Evolutionary conservation across 2,888 invertebrate species (phyloP).

Genomic region (Leptinotarsa rubiginosa): DNA sequence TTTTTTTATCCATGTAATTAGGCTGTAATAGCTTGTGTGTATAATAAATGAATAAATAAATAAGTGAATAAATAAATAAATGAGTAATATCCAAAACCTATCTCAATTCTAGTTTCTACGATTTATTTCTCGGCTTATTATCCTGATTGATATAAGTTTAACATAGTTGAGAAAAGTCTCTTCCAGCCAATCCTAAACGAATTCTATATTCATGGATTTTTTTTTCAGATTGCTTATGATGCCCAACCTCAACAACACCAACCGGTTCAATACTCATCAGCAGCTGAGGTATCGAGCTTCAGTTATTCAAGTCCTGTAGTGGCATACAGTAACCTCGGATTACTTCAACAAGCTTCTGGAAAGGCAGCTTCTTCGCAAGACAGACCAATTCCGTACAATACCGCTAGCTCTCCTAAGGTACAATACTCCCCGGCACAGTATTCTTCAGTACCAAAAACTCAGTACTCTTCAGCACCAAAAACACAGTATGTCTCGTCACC

Average conservation of each 20-base stretch:
- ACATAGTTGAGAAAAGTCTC: no score
- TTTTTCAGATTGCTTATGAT: constrained; percentile 45
- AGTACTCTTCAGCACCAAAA: constrained; percentile 37
- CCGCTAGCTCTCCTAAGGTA: constrained; percentile 36
- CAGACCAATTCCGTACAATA: constrained; percentile 41
- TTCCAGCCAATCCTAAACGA: no score
- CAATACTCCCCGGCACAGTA: constrained; percentile 37
- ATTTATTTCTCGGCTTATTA: no score
- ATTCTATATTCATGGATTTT: neutral
- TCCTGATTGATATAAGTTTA: no score
- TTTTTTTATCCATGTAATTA: no score
- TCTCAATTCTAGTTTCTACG: no score
- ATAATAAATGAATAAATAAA: no score
- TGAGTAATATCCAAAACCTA: no score
- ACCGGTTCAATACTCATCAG: constrained; percentile 59
- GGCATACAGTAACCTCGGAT: constrained; percentile 61
- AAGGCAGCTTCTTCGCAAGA: constrained; percentile 49
- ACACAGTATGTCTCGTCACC: constrained; percentile 39
- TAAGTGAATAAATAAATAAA: no score
- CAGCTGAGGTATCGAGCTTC: constrained; percentile 64
- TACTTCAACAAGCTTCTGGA: constrained; percentile 58
- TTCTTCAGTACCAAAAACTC: constrained; percentile 31
- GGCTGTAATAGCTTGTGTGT: no score
- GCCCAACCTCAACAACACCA: constrained; percentile 38
- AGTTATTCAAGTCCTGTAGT: constrained; percentile 63